Percentiles rank a stretch among this genome's conserved stretches.
Conservation (phyloP, 2,888 invertebrate genomes). For the Allygus modestus region DNA sequence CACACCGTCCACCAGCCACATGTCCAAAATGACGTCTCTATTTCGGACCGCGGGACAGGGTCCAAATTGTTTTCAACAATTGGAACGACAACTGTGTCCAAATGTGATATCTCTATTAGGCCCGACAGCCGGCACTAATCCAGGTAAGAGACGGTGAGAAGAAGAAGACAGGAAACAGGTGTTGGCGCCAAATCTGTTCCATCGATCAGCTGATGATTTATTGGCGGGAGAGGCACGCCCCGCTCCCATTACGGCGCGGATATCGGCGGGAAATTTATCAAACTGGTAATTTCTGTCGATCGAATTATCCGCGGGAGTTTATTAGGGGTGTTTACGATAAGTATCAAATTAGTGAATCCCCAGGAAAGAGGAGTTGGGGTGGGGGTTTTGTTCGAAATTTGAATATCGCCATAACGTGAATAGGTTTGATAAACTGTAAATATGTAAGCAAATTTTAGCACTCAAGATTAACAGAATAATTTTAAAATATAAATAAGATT, state of each 20-base stretch:
- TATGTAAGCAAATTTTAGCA: no score
- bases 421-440: no score
- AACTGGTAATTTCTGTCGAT: slow-evolving; percentile 32
- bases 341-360: slow-evolving; percentile 37
- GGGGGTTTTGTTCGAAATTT: no score
- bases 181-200: slow-evolving; percentile 48
- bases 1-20: neutral
- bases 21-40: slow-evolving; percentile 10
- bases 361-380: neutral
- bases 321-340: slow-evolving; percentile 22
- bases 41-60: neutral
- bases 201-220: slow-evolving; percentile 48
- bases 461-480: no score
- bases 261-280: slow-evolving; percentile 42
- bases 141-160: neutral
- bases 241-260: slow-evolving; percentile 27
- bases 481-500: no score
- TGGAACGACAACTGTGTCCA: slow-evolving; percentile 8
- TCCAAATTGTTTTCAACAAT: slow-evolving; percentile 28
- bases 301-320: slow-evolving; percentile 28
- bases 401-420: no score
- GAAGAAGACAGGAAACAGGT: slow-evolving; percentile 49
- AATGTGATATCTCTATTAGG: slow-evolving; percentile 18
- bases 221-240: slow-evolving; percentile 34
- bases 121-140: slow-evolving; percentile 31